phyloP scores from a whole-genome alignment of 2,113 vertebrate genomes.

The Okapia johnstoni region DNA sequence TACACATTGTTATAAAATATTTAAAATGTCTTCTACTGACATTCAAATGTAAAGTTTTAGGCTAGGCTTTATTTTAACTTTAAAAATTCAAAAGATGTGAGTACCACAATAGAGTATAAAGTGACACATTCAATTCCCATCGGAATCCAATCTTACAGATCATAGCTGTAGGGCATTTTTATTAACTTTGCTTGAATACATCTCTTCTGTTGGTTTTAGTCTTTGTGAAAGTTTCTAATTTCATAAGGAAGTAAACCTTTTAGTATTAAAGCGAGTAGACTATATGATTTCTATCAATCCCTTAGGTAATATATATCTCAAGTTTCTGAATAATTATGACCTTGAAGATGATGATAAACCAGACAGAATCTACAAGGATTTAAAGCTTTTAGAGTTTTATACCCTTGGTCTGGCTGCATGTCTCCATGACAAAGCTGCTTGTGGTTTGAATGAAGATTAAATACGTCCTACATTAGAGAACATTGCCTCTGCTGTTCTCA shows the following conservation, averaged over 20 bases:
- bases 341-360: constrained; percentile 49
- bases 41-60: constrained; percentile 47
- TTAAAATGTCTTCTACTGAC: constrained; percentile 19
- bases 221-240: constrained; percentile 63
- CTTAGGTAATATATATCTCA: constrained; percentile 29
- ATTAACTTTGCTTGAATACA: constrained; percentile 52
- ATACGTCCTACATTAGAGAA: background rate
- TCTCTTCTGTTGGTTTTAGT: constrained; percentile 56
- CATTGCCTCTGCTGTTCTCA: background rate
- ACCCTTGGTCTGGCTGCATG: background rate
- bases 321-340: constrained; percentile 59
- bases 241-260: constrained; percentile 55
- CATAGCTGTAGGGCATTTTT: constrained; percentile 54
- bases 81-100: constrained; percentile 33
- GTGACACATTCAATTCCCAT: constrained; percentile 38
- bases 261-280: constrained; percentile 41
- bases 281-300: constrained; percentile 48
- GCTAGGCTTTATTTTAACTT: constrained; percentile 42
- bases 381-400: constrained; percentile 31
- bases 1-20: background rate
- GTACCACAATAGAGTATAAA: background rate
- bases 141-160: constrained; percentile 41
- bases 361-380: background rate
- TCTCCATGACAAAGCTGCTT: background rate
- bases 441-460: constrained; percentile 1